Percentiles rank a stretch among this genome's conserved stretches.
These are phyloP conservation scores for Tupaia chinensis DNA, from an alignment of 2,113 vertebrate genomes.

Conservation along the genomic window DNA sequence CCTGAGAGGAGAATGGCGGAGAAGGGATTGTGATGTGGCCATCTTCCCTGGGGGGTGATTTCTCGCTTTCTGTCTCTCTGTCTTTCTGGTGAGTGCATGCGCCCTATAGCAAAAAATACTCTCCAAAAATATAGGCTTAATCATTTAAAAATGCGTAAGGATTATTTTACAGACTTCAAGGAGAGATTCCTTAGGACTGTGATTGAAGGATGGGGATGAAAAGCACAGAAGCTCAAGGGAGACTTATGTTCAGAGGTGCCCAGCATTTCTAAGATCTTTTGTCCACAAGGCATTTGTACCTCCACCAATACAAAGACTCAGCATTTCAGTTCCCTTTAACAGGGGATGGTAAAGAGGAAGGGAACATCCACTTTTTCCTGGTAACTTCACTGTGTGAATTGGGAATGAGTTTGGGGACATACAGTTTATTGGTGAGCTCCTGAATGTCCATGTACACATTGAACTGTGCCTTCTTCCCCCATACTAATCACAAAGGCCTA, in stretches of 20 bases:
- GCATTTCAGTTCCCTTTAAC: neutral
- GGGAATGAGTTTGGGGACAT: neutral
- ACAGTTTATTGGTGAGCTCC: neutral
- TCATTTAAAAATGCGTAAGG: neutral
- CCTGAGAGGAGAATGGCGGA: too few species aligned
- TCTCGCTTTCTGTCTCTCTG: too few species aligned
- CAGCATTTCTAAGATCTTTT: conserved; percentile 21
- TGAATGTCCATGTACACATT: neutral
- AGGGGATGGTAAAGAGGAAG: neutral
- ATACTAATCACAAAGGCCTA: neutral
- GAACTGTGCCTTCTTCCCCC: neutral
- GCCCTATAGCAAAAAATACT: too few species aligned
- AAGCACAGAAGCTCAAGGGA: neutral
- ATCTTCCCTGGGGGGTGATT: too few species aligned
- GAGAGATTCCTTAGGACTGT: neutral
- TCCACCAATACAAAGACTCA: neutral
- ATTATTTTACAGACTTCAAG: neutral
- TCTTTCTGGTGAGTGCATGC: too few species aligned
- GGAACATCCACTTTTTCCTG: neutral
- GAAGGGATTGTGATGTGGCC: too few species aligned
- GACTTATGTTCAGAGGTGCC: neutral
- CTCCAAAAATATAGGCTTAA: too few species aligned
- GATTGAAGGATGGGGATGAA: neutral
- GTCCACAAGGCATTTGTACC: neutral
- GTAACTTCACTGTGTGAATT: neutral